Evolutionary conservation across 2,797 vertebrate species (phyloP), one percentile per base, ranked within the genome.

Genomic region (Propithecus perrieri): DNA sequence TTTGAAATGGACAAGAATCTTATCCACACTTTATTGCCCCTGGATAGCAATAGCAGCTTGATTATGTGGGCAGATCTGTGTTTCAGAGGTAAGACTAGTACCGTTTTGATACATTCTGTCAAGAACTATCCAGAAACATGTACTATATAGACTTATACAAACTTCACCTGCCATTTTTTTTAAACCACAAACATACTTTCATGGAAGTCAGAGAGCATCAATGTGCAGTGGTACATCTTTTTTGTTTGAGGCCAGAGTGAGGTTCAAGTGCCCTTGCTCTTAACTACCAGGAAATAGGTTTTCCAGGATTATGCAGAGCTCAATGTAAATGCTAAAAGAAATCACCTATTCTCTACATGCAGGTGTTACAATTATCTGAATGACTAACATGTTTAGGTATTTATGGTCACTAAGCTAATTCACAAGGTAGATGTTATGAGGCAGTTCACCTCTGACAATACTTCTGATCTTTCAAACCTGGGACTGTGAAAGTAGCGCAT

Each of bases 61-160:
- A 93, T 61, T 67, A 84, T n/a, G 22, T 41, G 55, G 57, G 46
- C 13, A 91, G 65, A 71, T 65, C n/a, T 65, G 20, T 79, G 63
- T 91, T 92, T 90, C 81, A 85, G 74, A 57, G 69, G 30, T 15
- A 85, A 95, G 35, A 85, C 50, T 57, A 26, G n/a, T 17, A 90
- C 13, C 12, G 30, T 59, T 65, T 26, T 83, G 38, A 57, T 79
- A 63, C 22, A 26, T 71, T 97, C 67, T 86, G 30, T n/a, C 57
- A 20, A 4, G 48, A 85, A 94, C 35, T 63, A 57, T 72, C 28
- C 43, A 69, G 67, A 72, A 87, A 85, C 50, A 74, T 38, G 48
- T 10, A 67, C 26, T 65, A 46, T 74, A 89, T 8, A 12, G 43
- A 65, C 30, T 69, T 20, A 79, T 10, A 74, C 28, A 69, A 92